Conservation (phyloP, 2,888 invertebrate species). For the Diarsia rubi region DNA sequence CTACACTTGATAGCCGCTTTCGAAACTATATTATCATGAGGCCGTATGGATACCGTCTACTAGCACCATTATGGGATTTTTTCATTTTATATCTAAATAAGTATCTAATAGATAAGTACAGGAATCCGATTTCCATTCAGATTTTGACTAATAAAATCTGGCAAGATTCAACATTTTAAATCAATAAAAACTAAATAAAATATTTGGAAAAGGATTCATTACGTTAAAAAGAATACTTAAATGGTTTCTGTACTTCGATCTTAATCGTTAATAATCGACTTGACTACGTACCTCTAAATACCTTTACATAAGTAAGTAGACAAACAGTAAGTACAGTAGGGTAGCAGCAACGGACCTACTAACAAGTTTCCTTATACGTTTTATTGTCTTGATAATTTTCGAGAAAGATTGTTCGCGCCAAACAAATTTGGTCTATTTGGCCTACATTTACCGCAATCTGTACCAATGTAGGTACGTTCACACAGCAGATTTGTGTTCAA, state of each 20-base stretch:
- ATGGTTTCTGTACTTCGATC: background rate
- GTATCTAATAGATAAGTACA: background rate
- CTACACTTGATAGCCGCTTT: slow-evolving; percentile 62
- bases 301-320: slow-evolving; percentile 6
- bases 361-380: slow-evolving; percentile 61
- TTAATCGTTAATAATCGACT: background rate
- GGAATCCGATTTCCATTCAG: background rate
- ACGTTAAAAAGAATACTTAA: background rate
- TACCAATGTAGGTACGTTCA: slow-evolving; percentile 1
- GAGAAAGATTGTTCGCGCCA: slow-evolving; percentile 41
- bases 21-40: slow-evolving; percentile 63
- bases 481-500: background rate
- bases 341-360: slow-evolving; percentile 22
- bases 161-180: background rate
- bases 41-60: slow-evolving; percentile 26
- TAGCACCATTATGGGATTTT: background rate
- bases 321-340: slow-evolving; percentile 16
- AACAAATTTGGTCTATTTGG: slow-evolving; percentile 48
- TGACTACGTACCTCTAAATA: background rate
- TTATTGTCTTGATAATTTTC: slow-evolving; percentile 60
- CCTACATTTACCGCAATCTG: slow-evolving; percentile 38
- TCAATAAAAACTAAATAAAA: no score
- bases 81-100: no score
- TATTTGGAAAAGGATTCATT: background rate
- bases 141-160: background rate